Evolutionary conservation across 2,113 vertebrate species (phyloP).

Genomic region (Vidua chalybeata): DNA sequence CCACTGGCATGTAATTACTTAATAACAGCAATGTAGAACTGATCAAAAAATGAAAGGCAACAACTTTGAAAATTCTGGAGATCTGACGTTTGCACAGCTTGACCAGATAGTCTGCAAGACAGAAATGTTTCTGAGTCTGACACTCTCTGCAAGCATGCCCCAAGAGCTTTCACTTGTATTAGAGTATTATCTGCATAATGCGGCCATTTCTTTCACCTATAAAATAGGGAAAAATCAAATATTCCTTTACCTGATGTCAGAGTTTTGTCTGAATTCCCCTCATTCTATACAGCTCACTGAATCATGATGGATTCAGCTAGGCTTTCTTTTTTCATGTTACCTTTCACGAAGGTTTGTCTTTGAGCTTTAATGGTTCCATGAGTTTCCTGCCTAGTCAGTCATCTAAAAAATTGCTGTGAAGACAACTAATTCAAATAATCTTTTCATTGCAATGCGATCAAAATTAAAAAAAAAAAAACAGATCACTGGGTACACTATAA

Average conservation of each 20-base stretch:
- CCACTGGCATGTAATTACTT: neutral
- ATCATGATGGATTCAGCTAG: neutral
- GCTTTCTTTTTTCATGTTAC: neutral
- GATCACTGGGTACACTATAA: neutral
- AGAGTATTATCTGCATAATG: neutral
- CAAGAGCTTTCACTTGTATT: neutral
- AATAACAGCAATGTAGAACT: neutral
- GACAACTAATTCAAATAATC: neutral
- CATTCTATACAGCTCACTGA: neutral
- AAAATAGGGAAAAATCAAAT: neutral
- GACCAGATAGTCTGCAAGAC: neutral
- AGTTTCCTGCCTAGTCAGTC: neutral
- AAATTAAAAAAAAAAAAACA: neutral
- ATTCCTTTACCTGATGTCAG: neutral
- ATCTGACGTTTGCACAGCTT: rapidly evolving
- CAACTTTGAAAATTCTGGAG: neutral
- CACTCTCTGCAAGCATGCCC: neutral
- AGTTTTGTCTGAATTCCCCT: neutral
- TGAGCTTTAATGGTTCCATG: neutral
- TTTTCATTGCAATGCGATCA: neutral
- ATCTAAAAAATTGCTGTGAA: neutral
- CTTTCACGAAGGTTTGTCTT: neutral
- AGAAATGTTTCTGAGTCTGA: neutral
- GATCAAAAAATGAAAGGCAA: neutral
- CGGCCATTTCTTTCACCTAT: neutral